Evolutionary conservation across 2,888 invertebrate genomes (phyloP), one percentile per base, ranked within the genome.

Genomic region (Temnothorax unifasciatus): DNA sequence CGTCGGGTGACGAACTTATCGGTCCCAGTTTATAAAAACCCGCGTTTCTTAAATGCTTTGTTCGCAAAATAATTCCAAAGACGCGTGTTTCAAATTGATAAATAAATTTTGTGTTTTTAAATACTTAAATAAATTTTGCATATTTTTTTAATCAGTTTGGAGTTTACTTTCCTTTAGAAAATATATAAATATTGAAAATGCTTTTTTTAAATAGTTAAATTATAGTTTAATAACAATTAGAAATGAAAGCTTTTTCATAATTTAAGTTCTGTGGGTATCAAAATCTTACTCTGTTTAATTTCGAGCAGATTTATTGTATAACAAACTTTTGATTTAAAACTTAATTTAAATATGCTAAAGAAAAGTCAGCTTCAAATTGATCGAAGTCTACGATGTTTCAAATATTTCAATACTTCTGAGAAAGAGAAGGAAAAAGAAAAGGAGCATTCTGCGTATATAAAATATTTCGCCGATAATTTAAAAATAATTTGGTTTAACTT

Each of bases 201-300:
- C 3, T 15, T 66, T 66, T 66, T 64, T 13, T 21, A 41, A 64
- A 13, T 11, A 63, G 38, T 41, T 34, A n/a, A n/a, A 29, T 68
- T 18, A n/a, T 2, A 5, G 21, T 34, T 54, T 1, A 18, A 15
- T 57, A 25, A 18, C 3, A 68, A 57, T 25, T 41, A 69, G 41
- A 57, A 57, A 54, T 41, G 0, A 15, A 38, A 54, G 0, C 25
- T 25, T 71, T 21, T 21, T 21, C 8, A 15, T 25, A n/a, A 29
- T 2, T 54, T 4, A 13, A 54, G 5, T 38, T 54, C 0, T 57
- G 3, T 9, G 4, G 4, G 9, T 9, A 11, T 50, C 9, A 54
- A 71, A 52, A 54, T 73, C 0, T 57, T 73, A 41, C 8, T 54
- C 3, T 71, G 4, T 71, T 71, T 71, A 54, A 38, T 52, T 73